Base-by-base conservation (phyloP, 1,140 invertebrate genomes). In the Trachelipus rathkii region DNA sequence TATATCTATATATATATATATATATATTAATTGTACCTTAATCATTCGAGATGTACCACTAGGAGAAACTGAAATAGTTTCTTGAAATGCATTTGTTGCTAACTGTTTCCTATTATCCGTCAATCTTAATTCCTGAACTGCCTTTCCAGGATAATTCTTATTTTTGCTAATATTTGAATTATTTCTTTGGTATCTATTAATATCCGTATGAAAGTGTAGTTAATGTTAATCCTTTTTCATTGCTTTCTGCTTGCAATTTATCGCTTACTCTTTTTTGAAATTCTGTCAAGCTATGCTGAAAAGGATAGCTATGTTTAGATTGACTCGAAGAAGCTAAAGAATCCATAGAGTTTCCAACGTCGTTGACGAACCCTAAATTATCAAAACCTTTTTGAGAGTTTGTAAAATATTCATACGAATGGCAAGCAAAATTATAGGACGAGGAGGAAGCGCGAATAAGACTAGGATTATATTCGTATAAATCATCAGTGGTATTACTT, bases 331-430 rank as follows among this genome's bases (percentile, higher is more conserved):
- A 53, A 21, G 76, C 33, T 10, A 19, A 24, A 60, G 50, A 71
- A 23, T 72, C 33, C 19, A n/a, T 44, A 10, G 68, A n/a, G 68
- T 68, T 71, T 13, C 74, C 77, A 15, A 21, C 44, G 50, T 78
- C 77, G n/a, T 75, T 33, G n/a, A 75, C 69, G 33, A 75, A 78
- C 10, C 73, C 74, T 0, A 74, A 74, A 69, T 78, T 78, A 60
- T 78, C 77, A 24, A 78, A 45, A 7, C 73, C 77, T 33, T 19
- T 19, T 46, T 3, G 23, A 15, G 15, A 72, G 19, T 72, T n/a
- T 68, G 21, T 67, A 74, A 44, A 1, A 33, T 24, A 72, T 66
- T 60, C 66, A 66, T 66, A 44, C 69, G 33, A 60, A 72, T n/a
- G 21, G 46, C 44, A 46, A 68, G 76, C 60, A 13, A 50, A 73